Conservation (phyloP, 2,888 invertebrate species). For the Alentia gelatinosa region DNA sequence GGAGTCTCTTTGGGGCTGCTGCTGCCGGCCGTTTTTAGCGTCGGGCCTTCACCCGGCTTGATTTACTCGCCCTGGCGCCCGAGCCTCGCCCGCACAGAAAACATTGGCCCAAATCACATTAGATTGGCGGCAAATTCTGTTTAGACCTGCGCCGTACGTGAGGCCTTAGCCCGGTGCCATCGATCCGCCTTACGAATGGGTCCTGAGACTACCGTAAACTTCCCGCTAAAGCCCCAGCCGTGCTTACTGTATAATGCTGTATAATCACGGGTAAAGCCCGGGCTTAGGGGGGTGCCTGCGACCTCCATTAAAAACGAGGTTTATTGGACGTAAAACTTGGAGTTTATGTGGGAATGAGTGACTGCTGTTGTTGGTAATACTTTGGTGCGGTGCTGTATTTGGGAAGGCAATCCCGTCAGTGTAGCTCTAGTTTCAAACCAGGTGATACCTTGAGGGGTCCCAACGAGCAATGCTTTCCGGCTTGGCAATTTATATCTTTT, state of each 20-base stretch:
- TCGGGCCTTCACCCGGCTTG: not conserved
- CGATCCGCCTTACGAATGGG: not conserved
- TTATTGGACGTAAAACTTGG: not conserved
- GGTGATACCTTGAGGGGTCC: too few species aligned
- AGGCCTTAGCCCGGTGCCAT: not conserved
- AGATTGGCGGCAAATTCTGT: not conserved
- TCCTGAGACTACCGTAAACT: not conserved
- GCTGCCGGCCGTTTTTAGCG: not conserved
- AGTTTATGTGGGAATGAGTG: too few species aligned
- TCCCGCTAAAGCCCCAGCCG: not conserved
- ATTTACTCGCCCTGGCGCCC: not conserved
- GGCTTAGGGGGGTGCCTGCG: too few species aligned
- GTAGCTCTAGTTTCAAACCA: too few species aligned
- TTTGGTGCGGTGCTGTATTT: too few species aligned
- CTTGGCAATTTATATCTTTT: too few species aligned
- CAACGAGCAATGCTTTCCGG: too few species aligned
- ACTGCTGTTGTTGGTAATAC: too few species aligned
- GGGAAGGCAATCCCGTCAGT: too few species aligned
- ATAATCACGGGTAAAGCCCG: not conserved
- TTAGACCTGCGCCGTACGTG: not conserved
- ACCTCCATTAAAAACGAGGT: too few species aligned
- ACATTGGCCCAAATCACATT: conserved; percentile 6
- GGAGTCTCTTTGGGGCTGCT: not conserved
- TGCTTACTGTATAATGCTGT: too few species aligned
- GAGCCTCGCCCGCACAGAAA: not conserved